These are phyloP conservation scores for Rhyzopertha dominica DNA, from an alignment of 1,140 invertebrate species.

Conservation along the genomic window DNA sequence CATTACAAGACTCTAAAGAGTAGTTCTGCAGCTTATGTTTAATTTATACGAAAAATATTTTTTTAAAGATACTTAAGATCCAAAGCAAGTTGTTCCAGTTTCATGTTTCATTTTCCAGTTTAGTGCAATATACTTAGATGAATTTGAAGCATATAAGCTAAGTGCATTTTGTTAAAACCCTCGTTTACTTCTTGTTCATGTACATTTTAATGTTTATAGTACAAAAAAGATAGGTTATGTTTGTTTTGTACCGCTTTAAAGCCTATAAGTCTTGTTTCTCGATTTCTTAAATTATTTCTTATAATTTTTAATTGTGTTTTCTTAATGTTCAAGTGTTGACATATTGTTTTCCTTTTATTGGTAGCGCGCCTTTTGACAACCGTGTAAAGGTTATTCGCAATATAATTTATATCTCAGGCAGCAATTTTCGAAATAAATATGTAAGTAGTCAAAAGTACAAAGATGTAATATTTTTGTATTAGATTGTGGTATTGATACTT, in stretches of 20 bases:
- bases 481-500: conserved; percentile 14
- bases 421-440: conserved; percentile 14
- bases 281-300: conserved; percentile 5
- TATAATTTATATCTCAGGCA: conserved; percentile 20
- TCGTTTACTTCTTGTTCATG: no score
- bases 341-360: conserved; percentile 18
- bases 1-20: no score
- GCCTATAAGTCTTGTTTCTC: background rate
- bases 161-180: no score
- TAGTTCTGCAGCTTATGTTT: no score
- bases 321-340: conserved; percentile 25
- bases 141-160: no score
- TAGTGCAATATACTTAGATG: no score
- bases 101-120: no score
- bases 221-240: conserved; percentile 16
- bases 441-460: conserved; percentile 25
- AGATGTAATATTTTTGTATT: conserved; percentile 40
- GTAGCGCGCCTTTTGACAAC: background rate
- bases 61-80: no score
- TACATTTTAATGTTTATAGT: conserved; percentile 18
- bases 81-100: no score
- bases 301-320: conserved; percentile 3
- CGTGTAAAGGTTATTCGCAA: conserved; percentile 11
- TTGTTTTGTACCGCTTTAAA: conserved; percentile 13
- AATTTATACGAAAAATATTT: no score